Base-by-base conservation (phyloP, 2,888 invertebrate species). In the Zaprionus bogoriensis region DNA sequence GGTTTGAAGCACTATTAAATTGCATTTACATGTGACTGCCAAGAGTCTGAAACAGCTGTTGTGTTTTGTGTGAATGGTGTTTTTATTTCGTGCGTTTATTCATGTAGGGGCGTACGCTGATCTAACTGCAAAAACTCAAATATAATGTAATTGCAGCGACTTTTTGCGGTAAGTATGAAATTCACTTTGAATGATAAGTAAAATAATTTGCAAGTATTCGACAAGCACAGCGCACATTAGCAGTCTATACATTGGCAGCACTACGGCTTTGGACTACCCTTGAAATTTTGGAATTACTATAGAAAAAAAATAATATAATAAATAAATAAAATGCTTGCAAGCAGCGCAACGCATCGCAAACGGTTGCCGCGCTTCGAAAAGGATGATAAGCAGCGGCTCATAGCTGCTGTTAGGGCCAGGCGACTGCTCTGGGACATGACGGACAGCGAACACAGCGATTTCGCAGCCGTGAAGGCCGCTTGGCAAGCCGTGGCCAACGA, bases 391-490 rank as follows among this genome's bases (percentile, higher is more conserved):
- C 5, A 28, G 5, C 46, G 63, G 2, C 63, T 71, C 5, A 71
- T 71, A 28, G 58, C 58, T 10, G 63, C 74, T 17, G 69, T 71
- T 4, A 41, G 27, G 20, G 30, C 3, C 2, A 48, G 54, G 17
- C 63, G 69, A 0, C 30, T 74, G 3, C 71, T 71, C 6, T 71
- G 71, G 71, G 71, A 71, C 20, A 28, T 30, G 25, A 41, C 25
- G 5, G 42, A 68, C 20, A 63, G 14, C 5, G 69, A 59, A 2
- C 74, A 71, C 54, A 68, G 50, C 17, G 74, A 74, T 59, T 36
- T 63, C 5, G 22, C 38, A 4, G 27, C 44, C 17, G 32, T 71
- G 0, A 71, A 59, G 27, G 45, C 30, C 6, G 71, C 71, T 17
- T 71, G 71, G 71, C 39, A 59, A 9, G 58, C 64, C 0, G 58